phyloP scores from a whole-genome alignment of 1,140 invertebrate genomes.

The Panonychus citri region DNA sequence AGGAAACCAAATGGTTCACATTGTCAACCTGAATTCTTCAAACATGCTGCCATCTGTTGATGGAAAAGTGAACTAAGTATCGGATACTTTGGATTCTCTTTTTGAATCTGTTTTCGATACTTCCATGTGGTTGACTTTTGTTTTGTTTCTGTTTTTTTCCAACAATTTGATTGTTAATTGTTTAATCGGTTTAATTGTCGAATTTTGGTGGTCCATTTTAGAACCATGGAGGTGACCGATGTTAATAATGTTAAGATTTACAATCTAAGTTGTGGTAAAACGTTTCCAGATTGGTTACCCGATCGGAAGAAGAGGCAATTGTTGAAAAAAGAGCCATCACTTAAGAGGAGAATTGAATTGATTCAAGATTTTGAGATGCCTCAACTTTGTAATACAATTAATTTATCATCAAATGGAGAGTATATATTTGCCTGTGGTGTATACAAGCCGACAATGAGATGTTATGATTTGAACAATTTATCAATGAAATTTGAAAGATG shows the following conservation, averaged over 20 bases:
- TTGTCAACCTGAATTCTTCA: too few relatives aligned
- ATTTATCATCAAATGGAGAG: slow-evolving; percentile 69
- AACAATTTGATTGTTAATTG: too few relatives aligned
- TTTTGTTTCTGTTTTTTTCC: too few relatives aligned
- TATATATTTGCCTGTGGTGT: slow-evolving; percentile 70
- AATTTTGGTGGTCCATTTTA: background rate
- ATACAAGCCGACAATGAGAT: slow-evolving; percentile 87
- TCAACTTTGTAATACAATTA: slow-evolving; percentile 57
- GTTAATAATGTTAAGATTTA: slow-evolving; percentile 90
- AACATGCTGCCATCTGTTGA: too few relatives aligned
- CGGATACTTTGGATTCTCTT: too few relatives aligned
- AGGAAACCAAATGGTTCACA: too few relatives aligned
- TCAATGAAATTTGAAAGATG: slow-evolving; percentile 96
- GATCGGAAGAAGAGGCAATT: slow-evolving; percentile 62
- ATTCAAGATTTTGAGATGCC: slow-evolving; percentile 99
- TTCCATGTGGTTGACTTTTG: too few relatives aligned
- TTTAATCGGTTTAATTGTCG: too few relatives aligned
- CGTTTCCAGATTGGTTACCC: slow-evolving; percentile 83
- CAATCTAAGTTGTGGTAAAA: slow-evolving; percentile 85
- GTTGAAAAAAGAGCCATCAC: slow-evolving; percentile 61
- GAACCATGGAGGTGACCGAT: slow-evolving; percentile 27
- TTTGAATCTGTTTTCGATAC: too few relatives aligned
- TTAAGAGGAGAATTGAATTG: slow-evolving; percentile 62
- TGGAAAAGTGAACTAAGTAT: too few relatives aligned
- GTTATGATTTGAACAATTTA: slow-evolving; percentile 84